phyloP scores from a whole-genome alignment of 2,797 vertebrate species.

The Enteromius thamalakanensis region DNA sequence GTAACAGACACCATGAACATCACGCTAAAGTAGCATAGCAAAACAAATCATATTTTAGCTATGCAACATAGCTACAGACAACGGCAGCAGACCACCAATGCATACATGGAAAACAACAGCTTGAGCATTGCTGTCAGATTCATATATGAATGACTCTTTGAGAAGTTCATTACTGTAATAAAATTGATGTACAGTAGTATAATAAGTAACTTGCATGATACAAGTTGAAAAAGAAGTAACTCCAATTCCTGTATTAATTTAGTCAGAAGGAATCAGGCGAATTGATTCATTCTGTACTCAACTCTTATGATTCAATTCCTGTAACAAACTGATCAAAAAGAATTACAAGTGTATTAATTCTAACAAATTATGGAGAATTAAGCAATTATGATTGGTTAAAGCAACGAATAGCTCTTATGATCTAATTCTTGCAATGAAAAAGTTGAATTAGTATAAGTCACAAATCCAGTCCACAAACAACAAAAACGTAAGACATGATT shows the following conservation, averaged over 20 bases:
- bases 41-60: slow-evolving; percentile 8
- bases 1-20: slow-evolving; percentile 35
- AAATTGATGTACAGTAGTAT: not conserved
- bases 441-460: not conserved
- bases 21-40: not conserved
- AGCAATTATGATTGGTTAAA: not conserved
- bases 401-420: not conserved
- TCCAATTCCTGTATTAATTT: not conserved
- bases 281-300: not conserved
- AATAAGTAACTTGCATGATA: not conserved
- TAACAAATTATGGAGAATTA: not conserved
- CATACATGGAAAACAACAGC: not conserved
- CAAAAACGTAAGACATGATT: not conserved
- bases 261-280: not conserved
- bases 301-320: not conserved
- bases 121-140: not conserved
- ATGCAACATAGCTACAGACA: not conserved
- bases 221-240: not conserved
- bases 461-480: not conserved
- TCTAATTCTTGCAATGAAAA: not conserved
- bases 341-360: not conserved
- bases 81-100: not conserved
- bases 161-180: not conserved
- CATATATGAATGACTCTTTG: not conserved
- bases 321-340: not conserved